Base-by-base conservation (phyloP, 2,797 vertebrate species). In the Acipenser ruthenus region DNA sequence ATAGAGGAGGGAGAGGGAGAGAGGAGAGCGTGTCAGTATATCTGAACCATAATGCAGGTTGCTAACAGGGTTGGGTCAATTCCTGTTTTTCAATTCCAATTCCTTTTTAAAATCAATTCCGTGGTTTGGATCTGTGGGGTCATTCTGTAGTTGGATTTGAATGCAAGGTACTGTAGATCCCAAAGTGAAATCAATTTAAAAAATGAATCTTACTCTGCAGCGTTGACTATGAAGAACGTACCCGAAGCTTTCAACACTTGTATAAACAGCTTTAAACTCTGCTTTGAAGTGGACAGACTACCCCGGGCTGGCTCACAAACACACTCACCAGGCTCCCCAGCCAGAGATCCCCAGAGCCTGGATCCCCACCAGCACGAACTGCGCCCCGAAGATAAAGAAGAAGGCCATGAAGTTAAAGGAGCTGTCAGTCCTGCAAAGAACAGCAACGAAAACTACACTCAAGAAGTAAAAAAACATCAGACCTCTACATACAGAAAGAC, bases 371-470 rank as follows among this genome's bases (percentile, higher is more conserved):
- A 99, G 76, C 13, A 97, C 11, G 62, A 94, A 94, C 79, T 99
- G 96, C 0, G 89, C 83, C 11, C 94, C 94, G 10, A 97, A 97
- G 80, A 97, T 68, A 84, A 99, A 97, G 91, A 98, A 99, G 78
- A 98, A 99, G 2, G 87, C 70, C 95, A 98, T 98, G 71, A 96
- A 99, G 80, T 98, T 98, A 80, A 97, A 99, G 1, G 96, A 99
- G 76, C 96, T 99, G 83, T 99, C 93, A 0, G 96, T 94, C 78
- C 96, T 99, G 72, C 0, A 55, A 63, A 67, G 4, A 37, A 53
- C 64, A 67, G 68, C 69, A 62, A 73, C 62, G 65, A 65, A 60
- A 60, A 23, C 62, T 60, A 68, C 50, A 11, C 18, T 51, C 69
- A 64, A 4, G 56, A 75, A 49, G 70, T 9, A 69, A 37, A 37